Evolutionary conservation across 2,888 invertebrate species (phyloP).

Genomic region (Clunio marinus): DNA sequence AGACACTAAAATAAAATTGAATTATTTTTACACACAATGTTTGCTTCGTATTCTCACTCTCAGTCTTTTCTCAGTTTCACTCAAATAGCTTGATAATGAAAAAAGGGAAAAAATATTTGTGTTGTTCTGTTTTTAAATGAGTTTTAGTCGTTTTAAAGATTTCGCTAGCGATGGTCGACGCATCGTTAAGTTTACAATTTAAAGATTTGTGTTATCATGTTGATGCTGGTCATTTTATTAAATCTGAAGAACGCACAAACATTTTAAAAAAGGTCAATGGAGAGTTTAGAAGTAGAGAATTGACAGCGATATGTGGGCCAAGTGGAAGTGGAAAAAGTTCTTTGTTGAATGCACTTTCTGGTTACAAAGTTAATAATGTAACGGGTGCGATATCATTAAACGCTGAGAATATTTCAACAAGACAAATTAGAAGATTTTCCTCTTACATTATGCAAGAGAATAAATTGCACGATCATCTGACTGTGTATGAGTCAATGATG

Average conservation of each 20-base stretch:
- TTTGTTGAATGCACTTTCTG: conserved; percentile 17
- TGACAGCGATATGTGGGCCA: conserved; percentile 11
- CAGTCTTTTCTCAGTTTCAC: neutral
- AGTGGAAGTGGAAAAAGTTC: conserved; percentile 28
- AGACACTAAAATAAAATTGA: conserved; percentile 52
- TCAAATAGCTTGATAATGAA: too few relatives aligned
- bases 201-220: conserved; percentile 14
- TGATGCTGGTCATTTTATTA: neutral
- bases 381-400: conserved; percentile 4
- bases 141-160: neutral
- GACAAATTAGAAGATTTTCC: neutral
- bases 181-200: conserved; percentile 4
- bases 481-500: conserved; percentile 78
- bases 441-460: conserved; percentile 81
- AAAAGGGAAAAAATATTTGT: neutral
- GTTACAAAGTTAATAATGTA: conserved; percentile 1
- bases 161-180: neutral
- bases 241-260: neutral
- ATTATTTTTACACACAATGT: too few relatives aligned
- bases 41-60: too few relatives aligned
- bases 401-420: neutral
- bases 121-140: neutral
- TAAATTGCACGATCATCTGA: conserved; percentile 73
- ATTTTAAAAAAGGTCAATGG: conserved; percentile 21
- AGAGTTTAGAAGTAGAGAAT: conserved; percentile 19